These are phyloP conservation scores for Rissa tridactyla DNA, from an alignment of 2,113 vertebrate genomes.

Conservation along the genomic window DNA sequence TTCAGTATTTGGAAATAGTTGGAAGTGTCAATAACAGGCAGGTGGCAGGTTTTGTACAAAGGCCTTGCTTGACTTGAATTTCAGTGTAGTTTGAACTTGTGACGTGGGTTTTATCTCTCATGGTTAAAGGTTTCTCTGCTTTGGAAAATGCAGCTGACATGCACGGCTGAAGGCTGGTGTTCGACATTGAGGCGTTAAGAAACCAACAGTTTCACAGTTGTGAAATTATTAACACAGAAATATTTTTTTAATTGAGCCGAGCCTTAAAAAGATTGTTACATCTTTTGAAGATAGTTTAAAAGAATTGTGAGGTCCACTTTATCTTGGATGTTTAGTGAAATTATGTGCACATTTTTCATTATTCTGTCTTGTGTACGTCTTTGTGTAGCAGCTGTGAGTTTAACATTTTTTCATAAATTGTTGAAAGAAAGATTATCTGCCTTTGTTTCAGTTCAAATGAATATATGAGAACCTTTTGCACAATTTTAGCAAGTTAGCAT, in stretches of 20 bases:
- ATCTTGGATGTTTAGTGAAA: background rate
- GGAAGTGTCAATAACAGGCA: background rate
- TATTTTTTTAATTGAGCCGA: background rate
- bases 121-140: background rate
- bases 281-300: background rate
- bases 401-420: background rate
- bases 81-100: slow-evolving; percentile 31
- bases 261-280: background rate
- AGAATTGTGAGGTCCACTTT: background rate
- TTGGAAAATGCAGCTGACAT: background rate
- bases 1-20: background rate
- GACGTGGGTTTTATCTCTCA: background rate
- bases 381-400: background rate
- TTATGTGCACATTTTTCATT: background rate
- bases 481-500: background rate
- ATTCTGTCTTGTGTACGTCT: background rate
- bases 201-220: background rate
- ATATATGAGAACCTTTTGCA: background rate
- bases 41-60: slow-evolving; percentile 17
- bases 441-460: background rate
- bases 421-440: background rate
- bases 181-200: background rate
- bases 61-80: slow-evolving; percentile 44
- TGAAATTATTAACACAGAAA: background rate
- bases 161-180: background rate